Evolutionary conservation across 2,888 invertebrate genomes (phyloP).

Genomic region (Eledone cirrhosa): DNA sequence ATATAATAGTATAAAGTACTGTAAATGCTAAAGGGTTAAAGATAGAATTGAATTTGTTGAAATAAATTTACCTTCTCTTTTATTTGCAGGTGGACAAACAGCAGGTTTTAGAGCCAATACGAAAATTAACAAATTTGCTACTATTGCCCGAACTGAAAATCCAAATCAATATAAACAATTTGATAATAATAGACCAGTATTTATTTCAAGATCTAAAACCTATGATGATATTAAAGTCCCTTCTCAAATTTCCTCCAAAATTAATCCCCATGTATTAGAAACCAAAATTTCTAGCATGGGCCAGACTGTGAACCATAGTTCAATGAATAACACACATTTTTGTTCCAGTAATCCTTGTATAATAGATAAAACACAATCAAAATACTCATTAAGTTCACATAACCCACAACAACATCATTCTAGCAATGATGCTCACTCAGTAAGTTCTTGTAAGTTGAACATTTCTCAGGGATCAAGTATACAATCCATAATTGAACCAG

Average conservation of each 20-base stretch:
- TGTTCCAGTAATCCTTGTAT: no score
- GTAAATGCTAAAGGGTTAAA: no score
- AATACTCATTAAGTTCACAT: no score
- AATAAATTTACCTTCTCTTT: background rate
- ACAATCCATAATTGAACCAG: background rate
- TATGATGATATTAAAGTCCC: background rate
- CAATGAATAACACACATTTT: background rate
- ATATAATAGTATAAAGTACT: no score
- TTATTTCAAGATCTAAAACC: constrained; percentile 20
- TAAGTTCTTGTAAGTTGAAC: background rate
- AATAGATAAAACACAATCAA: no score
- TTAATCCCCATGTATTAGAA: background rate
- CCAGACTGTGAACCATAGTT: background rate
- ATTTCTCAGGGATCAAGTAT: constrained; percentile 1
- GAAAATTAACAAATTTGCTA: constrained; percentile 23
- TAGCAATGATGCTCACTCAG: background rate
- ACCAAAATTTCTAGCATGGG: background rate
- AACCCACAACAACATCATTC: background rate
- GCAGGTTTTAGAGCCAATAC: background rate
- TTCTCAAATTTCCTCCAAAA: background rate
- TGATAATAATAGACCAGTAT: background rate
- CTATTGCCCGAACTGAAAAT: constrained; percentile 26
- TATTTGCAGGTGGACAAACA: background rate
- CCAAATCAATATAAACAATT: constrained; percentile 20
- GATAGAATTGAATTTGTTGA: no score